Evolutionary conservation across 1,140 invertebrate species (phyloP), one percentile per base, ranked within the genome.

Genomic region (Limonius californicus): DNA sequence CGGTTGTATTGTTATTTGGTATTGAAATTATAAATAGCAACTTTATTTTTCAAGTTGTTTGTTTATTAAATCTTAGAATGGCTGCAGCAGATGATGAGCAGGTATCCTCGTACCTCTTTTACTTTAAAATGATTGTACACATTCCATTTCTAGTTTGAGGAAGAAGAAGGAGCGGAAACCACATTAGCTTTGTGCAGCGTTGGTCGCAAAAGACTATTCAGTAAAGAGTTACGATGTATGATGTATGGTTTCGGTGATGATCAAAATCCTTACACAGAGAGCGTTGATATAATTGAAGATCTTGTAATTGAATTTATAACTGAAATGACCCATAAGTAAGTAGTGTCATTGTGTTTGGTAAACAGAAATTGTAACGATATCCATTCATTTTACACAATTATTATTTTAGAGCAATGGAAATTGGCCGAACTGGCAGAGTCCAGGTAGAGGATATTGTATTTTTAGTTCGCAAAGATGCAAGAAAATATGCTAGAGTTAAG

Each of bases 201-300:
- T 53, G 91, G 89, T 14, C 80, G 90, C 18, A 94, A 94, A 78
- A 80, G 92, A 54, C 74, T 94, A 0, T 95, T 95, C 67, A 93
- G 91, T 30, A 94, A 95, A 76, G 92, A 95, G 78, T 78, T 99
- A 42, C 83, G 96, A 32, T 97, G 96, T 72, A 99, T 99, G 97
- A 98, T 99, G 94, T 99, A 97, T 79, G 97, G 97, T 0, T 99
- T 99, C 84, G 97, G 97, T n/a, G 97, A 99, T 80, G 96, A 99
- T 78, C 91, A 96, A 76, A 98, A 99, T 83, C 97, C 97, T 0
- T 99, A 97, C 72, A 98, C 97, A 19, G 97, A 99, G 81, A 97
- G 95, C 76, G 96, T 99, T 0, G 97, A 99, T 75, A 83, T 98
- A 39, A 81, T 99, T 11, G 97, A 99, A 82, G 95, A 99, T 81